phyloP scores from a whole-genome alignment of 1,140 invertebrate genomes.

The Plectrocnemia conspersa region DNA sequence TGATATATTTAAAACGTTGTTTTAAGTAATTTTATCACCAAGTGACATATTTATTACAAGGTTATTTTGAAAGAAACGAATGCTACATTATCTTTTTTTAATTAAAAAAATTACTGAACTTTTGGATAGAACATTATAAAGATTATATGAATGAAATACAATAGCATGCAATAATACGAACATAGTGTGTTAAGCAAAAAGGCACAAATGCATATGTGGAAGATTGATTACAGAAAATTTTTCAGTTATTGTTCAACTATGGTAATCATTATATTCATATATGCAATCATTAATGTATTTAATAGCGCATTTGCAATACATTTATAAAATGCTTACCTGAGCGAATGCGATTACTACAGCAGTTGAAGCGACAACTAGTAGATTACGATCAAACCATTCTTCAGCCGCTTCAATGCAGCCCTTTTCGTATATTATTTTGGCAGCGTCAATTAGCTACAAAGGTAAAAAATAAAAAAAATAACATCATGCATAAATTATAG shows the following conservation, averaged over 20 bases:
- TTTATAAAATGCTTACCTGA: conserved; percentile 64
- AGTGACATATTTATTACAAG: too few species aligned
- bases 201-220: too few species aligned
- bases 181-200: too few species aligned
- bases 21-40: too few species aligned
- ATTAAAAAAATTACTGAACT: too few species aligned
- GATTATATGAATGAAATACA: too few species aligned
- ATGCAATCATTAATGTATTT: not conserved
- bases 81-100: too few species aligned
- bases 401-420: conserved; percentile 90
- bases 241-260: conserved; percentile 13
- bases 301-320: not conserved
- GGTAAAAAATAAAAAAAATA: conserved; percentile 46
- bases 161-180: too few species aligned
- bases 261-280: conserved; percentile 7
- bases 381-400: conserved; percentile 91
- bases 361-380: conserved; percentile 83
- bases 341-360: conserved; percentile 81
- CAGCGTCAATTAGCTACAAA: conserved; percentile 65
- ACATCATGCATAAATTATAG: conserved; percentile 20
- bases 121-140: too few species aligned
- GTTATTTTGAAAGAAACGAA: too few species aligned
- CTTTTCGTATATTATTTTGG: conserved; percentile 85
- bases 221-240: too few species aligned
- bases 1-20: too few species aligned